Evolutionary conservation across 2,888 invertebrate genomes (phyloP).

Genomic region (Herminia tarsipennalis): DNA sequence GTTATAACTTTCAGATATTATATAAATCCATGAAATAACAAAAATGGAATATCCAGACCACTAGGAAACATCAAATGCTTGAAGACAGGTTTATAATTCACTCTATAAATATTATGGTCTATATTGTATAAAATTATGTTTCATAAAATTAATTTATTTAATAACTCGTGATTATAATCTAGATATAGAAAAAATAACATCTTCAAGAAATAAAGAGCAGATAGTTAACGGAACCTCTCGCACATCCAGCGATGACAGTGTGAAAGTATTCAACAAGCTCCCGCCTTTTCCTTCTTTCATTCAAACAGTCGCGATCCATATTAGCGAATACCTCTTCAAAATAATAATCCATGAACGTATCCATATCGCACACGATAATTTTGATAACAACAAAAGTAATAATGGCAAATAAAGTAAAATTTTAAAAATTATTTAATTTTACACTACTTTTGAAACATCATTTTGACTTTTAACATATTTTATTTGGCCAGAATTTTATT

Average conservation of each 20-base stretch:
- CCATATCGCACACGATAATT: constrained; percentile 81
- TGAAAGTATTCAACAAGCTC: constrained; percentile 92
- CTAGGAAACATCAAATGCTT: too few relatives aligned
- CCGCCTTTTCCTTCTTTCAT: constrained; percentile 89
- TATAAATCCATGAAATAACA: too few relatives aligned
- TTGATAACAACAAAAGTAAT: not conserved
- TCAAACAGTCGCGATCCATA: constrained; percentile 90
- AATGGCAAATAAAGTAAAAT: not conserved
- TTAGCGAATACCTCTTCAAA: constrained; percentile 91
- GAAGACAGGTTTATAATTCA: too few relatives aligned
- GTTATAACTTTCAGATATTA: too few relatives aligned
- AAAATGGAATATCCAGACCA: too few relatives aligned
- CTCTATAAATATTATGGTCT: too few relatives aligned
- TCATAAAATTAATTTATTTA: too few relatives aligned
- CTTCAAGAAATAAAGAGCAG: too few relatives aligned
- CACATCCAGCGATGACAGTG: constrained; percentile 91
- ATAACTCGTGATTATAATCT: too few relatives aligned
- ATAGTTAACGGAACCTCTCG: constrained; percentile 85
- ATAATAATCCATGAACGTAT: constrained; percentile 91
- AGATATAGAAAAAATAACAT: too few relatives aligned
- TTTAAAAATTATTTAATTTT: not conserved
- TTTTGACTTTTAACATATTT: constrained; percentile 30
- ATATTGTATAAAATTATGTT: too few relatives aligned
- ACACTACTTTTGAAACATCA: constrained; percentile 14
- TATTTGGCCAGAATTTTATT: constrained; percentile 16